These are phyloP conservation scores for Damaliscus lunatus DNA, from an alignment of 2,113 vertebrate species.

Conservation along the genomic window DNA sequence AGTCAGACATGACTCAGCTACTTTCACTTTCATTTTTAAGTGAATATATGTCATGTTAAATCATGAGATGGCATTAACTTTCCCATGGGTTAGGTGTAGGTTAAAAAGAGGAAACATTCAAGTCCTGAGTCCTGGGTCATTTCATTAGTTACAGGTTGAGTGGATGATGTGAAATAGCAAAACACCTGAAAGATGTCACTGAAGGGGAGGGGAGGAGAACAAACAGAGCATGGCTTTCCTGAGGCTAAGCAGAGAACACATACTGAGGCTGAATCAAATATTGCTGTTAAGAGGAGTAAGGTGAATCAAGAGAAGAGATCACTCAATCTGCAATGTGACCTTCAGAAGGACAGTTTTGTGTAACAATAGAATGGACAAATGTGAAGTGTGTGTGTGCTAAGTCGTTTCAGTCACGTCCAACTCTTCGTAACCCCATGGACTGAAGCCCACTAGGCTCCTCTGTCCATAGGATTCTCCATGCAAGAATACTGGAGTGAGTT, in stretches of 20 bases:
- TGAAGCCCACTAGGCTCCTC: rapidly evolving
- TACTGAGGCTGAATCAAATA: neutral
- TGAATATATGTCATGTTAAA: neutral
- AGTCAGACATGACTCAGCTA: rapidly evolving
- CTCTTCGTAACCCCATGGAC: neutral
- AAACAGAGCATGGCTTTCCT: neutral
- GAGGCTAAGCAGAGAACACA: neutral
- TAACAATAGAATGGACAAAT: neutral
- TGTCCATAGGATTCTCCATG: neutral
- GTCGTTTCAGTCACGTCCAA: neutral
- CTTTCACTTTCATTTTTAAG: neutral
- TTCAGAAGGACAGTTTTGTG: neutral
- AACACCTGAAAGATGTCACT: neutral
- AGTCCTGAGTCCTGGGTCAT: neutral
- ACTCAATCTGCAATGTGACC: neutral
- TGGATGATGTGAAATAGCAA: neutral
- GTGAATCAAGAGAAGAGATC: neutral
- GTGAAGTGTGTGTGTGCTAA: neutral
- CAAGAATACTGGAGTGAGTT: neutral
- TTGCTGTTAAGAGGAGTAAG: neutral
- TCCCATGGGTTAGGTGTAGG: neutral
- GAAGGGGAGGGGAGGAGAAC: neutral
- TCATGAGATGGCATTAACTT: neutral
- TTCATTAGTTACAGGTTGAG: neutral
- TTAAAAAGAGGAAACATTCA: neutral